phyloP scores from a whole-genome alignment of 2,797 vertebrate species.

The Heliangelus exortis region DNA sequence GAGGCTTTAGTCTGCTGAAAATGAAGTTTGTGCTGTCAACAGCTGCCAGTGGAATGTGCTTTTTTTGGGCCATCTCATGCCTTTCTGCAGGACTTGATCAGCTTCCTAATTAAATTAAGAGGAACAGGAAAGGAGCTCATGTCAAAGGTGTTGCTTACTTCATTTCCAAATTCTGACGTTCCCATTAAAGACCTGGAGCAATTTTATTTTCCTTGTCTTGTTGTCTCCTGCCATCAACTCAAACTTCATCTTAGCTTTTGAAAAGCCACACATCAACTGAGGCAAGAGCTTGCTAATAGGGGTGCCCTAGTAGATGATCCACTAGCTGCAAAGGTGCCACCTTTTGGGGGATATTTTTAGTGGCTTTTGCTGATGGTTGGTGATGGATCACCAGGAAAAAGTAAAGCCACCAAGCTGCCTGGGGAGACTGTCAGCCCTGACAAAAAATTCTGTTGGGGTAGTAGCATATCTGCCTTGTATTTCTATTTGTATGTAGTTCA shows the following conservation, averaged over 20 bases:
- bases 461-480: neutral
- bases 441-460: neutral
- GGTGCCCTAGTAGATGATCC: neutral
- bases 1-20: conserved; percentile 10
- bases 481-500: conserved; percentile 3
- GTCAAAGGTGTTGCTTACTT: neutral
- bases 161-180: neutral
- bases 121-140: neutral
- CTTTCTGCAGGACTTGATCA: neutral
- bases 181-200: neutral
- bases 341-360: neutral
- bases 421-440: neutral
- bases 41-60: conserved; percentile 11
- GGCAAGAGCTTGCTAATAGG: neutral
- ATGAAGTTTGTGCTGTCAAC: conserved; percentile 17
- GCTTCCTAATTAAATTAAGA: conserved; percentile 20
- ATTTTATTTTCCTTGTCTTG: neutral
- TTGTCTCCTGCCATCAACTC: neutral
- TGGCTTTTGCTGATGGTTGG: neutral
- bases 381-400: neutral
- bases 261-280: neutral
- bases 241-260: conserved; percentile 1
- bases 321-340: neutral
- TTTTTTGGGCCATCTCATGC: neutral
- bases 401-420: neutral